phyloP scores from a whole-genome alignment of 2,113 vertebrate species.

The Crotophaga sulcirostris region DNA sequence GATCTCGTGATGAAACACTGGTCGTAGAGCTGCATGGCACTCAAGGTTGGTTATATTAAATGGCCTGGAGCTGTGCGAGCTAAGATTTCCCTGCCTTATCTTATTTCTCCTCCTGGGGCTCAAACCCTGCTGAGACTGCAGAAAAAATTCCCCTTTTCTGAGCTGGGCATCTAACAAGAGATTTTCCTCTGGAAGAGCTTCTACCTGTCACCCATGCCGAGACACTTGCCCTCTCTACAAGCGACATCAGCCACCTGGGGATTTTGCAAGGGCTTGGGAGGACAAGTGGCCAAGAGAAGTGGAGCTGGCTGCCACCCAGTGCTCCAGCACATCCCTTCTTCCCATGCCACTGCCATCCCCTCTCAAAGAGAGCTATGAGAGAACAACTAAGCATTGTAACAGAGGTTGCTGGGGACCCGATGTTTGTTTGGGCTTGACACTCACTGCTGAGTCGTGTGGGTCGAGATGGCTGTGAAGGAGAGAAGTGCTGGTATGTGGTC shows the following conservation, averaged over 20 bases:
- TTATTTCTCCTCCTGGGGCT: neutral
- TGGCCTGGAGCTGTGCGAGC: neutral
- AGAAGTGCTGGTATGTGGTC: neutral
- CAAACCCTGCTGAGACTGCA: neutral
- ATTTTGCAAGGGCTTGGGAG: neutral
- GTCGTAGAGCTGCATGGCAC: neutral
- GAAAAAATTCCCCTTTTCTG: neutral
- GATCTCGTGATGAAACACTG: neutral
- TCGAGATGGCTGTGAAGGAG: neutral
- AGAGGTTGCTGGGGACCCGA: neutral
- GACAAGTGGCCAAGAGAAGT: neutral
- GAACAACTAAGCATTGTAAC: neutral
- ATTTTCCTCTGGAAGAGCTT: neutral
- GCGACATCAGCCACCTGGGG: fast-evolving
- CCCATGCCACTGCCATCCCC: neutral
- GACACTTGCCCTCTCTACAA: fast-evolving
- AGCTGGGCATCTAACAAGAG: neutral
- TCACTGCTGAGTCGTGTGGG: neutral
- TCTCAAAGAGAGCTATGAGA: neutral
- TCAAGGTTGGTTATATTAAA: neutral
- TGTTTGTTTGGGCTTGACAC: conserved; percentile 31
- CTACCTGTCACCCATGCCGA: neutral
- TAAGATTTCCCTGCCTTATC: neutral
- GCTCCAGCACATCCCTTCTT: neutral
- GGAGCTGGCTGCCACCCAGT: neutral